Percentiles rank a stretch among this genome's conserved stretches.
These are phyloP conservation scores for Oncorhynchus mykiss DNA, from an alignment of 2,113 vertebrate genomes.

Conservation along the genomic window DNA sequence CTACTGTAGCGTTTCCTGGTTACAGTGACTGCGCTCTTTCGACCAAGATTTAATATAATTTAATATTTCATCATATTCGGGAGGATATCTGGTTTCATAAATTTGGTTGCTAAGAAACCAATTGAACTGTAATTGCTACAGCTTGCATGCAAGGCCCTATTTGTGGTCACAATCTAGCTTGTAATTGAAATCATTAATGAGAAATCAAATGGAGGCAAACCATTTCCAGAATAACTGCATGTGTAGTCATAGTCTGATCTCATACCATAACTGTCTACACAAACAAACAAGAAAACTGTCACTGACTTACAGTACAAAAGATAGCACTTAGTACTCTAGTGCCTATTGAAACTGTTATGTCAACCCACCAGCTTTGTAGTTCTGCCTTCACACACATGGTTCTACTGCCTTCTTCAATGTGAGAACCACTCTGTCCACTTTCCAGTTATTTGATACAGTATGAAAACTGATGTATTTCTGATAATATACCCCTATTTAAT, in stretches of 20 bases:
- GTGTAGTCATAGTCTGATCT: constrained; percentile 60
- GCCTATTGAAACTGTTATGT: constrained; percentile 43
- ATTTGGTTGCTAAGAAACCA: constrained; percentile 68
- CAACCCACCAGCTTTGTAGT: constrained; percentile 48
- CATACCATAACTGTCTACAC: constrained; percentile 21
- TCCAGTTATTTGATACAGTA: constrained; percentile 24
- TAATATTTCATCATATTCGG: constrained; percentile 61
- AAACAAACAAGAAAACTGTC: constrained; percentile 39
- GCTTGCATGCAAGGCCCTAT: constrained; percentile 60
- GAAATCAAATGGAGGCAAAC: constrained; percentile 30
- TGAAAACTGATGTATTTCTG: constrained; percentile 28
- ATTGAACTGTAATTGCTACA: constrained; percentile 61
- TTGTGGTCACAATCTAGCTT: constrained; percentile 46
- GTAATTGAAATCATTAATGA: constrained; percentile 55
- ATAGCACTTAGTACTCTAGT: constrained; percentile 41
- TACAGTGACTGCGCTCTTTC: constrained; percentile 63
- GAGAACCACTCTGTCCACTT: constrained; percentile 18
- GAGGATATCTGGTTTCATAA: constrained; percentile 63
- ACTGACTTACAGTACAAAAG: constrained; percentile 22
- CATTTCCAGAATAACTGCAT: constrained; percentile 60
- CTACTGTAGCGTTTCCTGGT: constrained; percentile 52
- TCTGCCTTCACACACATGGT: constrained; percentile 38
- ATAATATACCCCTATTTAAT: constrained; percentile 38
- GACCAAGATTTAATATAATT: constrained; percentile 57
- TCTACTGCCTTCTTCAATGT: constrained; percentile 28